These are phyloP conservation scores for Tinea trinotella DNA, from an alignment of 2,888 invertebrate species.

Conservation along the genomic window DNA sequence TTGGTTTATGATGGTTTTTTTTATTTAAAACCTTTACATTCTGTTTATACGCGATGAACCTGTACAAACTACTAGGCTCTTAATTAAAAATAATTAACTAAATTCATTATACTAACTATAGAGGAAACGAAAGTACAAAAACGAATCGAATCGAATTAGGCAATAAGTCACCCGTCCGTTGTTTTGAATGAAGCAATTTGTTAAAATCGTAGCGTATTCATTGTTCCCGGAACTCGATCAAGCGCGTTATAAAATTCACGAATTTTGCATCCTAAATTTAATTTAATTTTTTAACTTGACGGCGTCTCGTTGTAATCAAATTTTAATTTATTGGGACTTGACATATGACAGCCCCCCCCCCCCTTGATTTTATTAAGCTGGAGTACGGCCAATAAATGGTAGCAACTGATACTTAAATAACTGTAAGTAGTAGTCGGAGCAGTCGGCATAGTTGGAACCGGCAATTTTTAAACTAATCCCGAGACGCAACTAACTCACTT, in stretches of 20 bases:
- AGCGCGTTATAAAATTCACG: slow-evolving; percentile 22
- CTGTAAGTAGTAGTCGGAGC: no score
- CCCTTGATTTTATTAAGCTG: no score
- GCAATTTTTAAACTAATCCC: no score
- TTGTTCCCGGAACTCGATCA: slow-evolving; percentile 26
- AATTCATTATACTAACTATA: neutral
- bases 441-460: no score
- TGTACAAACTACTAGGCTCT: neutral
- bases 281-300: neutral
- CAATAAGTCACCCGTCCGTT: slow-evolving; percentile 43
- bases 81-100: neutral
- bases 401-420: no score
- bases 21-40: no score
- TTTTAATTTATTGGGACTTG: no score
- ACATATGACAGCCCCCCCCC: no score
- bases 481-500: no score
- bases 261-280: slow-evolving; percentile 8
- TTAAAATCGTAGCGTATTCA: slow-evolving; percentile 40
- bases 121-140: slow-evolving; percentile 1
- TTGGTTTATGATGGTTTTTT: no score
- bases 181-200: slow-evolving; percentile 50
- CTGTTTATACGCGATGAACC: no score
- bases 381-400: no score
- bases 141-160: slow-evolving; percentile 35
- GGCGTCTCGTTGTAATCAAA: neutral